Evolutionary conservation across 2,888 invertebrate genomes (phyloP), one percentile per base, ranked within the genome.

Genomic region (Mallateleia sp.): DNA sequence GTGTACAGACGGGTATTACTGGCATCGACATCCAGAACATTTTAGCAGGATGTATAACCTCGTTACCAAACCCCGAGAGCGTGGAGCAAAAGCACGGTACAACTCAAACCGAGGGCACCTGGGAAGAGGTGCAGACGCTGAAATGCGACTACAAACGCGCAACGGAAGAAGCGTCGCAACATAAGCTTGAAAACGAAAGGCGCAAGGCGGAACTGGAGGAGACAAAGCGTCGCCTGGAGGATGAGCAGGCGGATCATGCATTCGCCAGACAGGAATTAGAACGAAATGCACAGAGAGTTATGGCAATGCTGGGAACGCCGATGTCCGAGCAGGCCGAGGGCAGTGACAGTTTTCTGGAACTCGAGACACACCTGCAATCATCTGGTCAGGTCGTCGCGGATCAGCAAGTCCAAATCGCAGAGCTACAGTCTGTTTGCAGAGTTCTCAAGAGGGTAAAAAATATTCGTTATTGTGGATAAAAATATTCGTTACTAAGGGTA

Each of bases 341-440:
- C 2, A 96, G 96, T 62, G 97, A 98, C 74, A 98, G 98, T 91
- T 96, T 98, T 71, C 95, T 97, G 24, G 97, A 98, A 86, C 94
- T 98, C 72, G 98, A 98, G 92, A 97, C 97, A 15, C 97, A 97
- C 92, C 96, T 98, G 85, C 96, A 97, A 89, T 96, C 97, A 67
- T 97, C 98, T 3, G 97, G 97, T 24, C 97, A 97, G 93, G 96
- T 97, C 79, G 96, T 98, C 2, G 96, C 97, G 67, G 96, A 97
- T 91, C 98, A 98, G 86, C 97, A 98, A 90, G 95, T 97, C 38
- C 98, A 98, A 95, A 97, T 98, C 67, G 97, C 97, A 25, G 96
- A 97, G 89, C 94, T 98, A 71, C 96, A 98, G 74, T 96, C 96
- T 3, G 96, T 97, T 87, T 97, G 98, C 93, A 96, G 97, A 89